Evolutionary conservation across 2,113 vertebrate genomes (phyloP).

Genomic region (Pteruthius melanotis): DNA sequence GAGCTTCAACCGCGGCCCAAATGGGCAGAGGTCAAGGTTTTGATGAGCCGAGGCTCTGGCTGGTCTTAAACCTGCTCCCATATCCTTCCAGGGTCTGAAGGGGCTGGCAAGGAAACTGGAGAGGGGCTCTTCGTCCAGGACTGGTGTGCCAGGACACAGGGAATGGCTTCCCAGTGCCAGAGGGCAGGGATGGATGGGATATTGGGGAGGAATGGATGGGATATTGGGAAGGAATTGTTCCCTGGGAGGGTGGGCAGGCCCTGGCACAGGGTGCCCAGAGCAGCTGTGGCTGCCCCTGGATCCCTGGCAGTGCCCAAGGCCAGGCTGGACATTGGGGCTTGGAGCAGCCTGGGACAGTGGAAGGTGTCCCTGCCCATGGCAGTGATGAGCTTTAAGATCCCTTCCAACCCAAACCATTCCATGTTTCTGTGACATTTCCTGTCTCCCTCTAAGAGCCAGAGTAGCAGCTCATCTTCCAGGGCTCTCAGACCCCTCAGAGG

Average conservation of each 20-base stretch:
- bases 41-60: background rate
- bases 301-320: too few species aligned
- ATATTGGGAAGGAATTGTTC: background rate
- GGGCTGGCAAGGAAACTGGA: background rate
- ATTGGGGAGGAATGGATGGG: background rate
- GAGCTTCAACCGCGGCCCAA: too few species aligned
- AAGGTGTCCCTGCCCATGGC: too few species aligned
- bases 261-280: too few species aligned
- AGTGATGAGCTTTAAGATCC: accelerated
- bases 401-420: background rate
- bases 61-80: background rate
- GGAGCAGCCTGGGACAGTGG: too few species aligned
- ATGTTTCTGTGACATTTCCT: background rate
- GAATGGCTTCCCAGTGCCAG: background rate
- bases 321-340: too few species aligned
- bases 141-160: background rate
- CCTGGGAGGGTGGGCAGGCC: too few species aligned
- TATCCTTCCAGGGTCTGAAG: background rate
- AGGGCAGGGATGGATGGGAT: background rate
- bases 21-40: background rate
- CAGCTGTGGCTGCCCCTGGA: too few species aligned
- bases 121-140: accelerated
- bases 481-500: background rate
- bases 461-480: background rate
- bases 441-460: background rate